Conservation (phyloP, 2,888 invertebrate genomes). For the Limnephilus marmoratus region DNA sequence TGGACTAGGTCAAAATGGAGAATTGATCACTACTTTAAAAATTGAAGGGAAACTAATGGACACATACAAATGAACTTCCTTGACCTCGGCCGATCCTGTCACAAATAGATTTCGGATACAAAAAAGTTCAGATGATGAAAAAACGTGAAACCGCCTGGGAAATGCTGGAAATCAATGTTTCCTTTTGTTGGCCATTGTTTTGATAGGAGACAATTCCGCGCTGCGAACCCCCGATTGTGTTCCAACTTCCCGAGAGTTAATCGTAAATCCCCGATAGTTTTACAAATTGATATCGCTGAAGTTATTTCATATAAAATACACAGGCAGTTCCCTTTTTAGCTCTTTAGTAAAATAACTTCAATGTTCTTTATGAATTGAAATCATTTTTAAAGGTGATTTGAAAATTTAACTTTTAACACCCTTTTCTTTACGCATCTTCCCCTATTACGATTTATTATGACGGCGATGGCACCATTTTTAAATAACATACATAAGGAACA, state of each 20-base stretch:
- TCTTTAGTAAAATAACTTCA: neutral
- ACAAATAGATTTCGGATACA: slow-evolving; percentile 11
- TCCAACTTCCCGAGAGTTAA: slow-evolving; percentile 26
- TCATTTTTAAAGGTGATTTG: too few relatives aligned
- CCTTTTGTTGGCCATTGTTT: slow-evolving; percentile 8
- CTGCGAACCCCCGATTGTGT: neutral
- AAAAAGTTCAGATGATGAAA: slow-evolving; percentile 3
- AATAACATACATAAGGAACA: too few relatives aligned
- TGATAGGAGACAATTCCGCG: neutral
- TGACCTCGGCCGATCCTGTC: neutral
- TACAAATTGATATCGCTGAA: slow-evolving; percentile 51
- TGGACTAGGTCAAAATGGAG: neutral
- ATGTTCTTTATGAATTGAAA: too few relatives aligned
- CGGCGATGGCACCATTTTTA: too few relatives aligned
- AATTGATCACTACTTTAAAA: neutral
- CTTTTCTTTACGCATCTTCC: too few relatives aligned
- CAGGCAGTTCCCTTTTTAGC: neutral
- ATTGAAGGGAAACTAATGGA: neutral
- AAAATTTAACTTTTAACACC: too few relatives aligned
- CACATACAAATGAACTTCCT: neutral
- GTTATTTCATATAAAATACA: slow-evolving; percentile 43
- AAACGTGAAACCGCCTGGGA: neutral
- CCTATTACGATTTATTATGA: too few relatives aligned
- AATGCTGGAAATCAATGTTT: neutral
- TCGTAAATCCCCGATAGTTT: slow-evolving; percentile 45